Base-by-base conservation (phyloP, 2,888 invertebrate genomes). In the Elegia similella region DNA sequence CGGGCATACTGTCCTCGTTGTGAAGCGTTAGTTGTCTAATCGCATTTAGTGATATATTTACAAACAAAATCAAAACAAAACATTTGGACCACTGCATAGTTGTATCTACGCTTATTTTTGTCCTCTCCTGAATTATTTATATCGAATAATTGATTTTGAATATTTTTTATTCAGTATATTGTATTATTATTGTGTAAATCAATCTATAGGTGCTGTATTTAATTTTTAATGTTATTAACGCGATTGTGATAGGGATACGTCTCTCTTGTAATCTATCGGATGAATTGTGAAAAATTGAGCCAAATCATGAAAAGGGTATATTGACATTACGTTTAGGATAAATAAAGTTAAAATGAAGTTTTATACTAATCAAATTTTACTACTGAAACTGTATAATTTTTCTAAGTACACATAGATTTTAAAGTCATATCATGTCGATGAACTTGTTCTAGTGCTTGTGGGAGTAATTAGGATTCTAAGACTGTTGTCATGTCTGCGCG, bases 271-370 rank as follows among this genome's bases (percentile, higher is more conserved):
- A 80, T 79, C 81, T 81, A 77, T 82, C 76, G 75, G 78, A 80
- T 81, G 79, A 82, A 82, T 76, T 81, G 76, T 82, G 73, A 78
- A 79, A 70, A 73, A 77, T 72, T 84, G 84, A 84, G 89, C 88
- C 88, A 88, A 90, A 90, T 88, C 89, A 88, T 86, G 86, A 79
- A 80, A 87, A 84, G 87, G 88, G 86, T 88, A 88, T 87, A 86
- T 84, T 86, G 80, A 84, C 82, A 82, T 86, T 87, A 86, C 83
- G 81, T 86, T 85, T 88, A 87, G 84, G 80, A 80, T 88, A 83
- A 84, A 82, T 79, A 80, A 77, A 77, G 80, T 82, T 83, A 75
- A 81, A 82, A 83, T 82, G 82, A 80, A 82, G 82, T 88, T 88
- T 88, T 88, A 82, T 86, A 87, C 72, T 73, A 87, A 85, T 85